Conservation (phyloP, 23 tunicate species). For the Ascidia mentula region DNA sequence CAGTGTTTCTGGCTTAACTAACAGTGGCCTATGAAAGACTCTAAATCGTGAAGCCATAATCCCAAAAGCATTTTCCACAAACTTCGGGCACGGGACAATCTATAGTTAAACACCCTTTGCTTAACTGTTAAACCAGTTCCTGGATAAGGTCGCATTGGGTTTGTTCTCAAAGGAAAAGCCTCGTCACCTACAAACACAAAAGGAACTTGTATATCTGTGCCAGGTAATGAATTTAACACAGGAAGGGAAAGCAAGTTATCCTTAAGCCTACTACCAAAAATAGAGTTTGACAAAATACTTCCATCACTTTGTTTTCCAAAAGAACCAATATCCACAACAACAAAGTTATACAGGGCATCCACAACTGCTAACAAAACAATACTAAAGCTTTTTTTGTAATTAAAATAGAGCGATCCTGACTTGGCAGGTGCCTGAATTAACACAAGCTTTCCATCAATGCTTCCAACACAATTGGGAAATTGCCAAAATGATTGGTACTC, state of each 20-base stretch:
- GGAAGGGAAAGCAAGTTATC: slow-evolving; percentile 9
- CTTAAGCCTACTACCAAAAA: slow-evolving; percentile 28
- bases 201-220: slow-evolving; percentile 4
- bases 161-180: slow-evolving; percentile 42
- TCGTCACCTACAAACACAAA: slow-evolving; percentile 53
- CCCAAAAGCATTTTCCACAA: slow-evolving; percentile 49
- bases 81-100: slow-evolving; percentile 33
- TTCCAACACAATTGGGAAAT: slow-evolving; percentile 51
- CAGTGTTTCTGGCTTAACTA: neutral
- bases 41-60: no score
- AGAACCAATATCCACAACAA: slow-evolving; percentile 39
- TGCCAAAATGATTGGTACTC: slow-evolving; percentile 35
- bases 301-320: slow-evolving; percentile 54
- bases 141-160: slow-evolving; percentile 17
- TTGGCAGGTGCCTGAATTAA: slow-evolving; percentile 36
- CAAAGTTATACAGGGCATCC: slow-evolving; percentile 53
- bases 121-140: neutral
- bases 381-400: slow-evolving; percentile 45
- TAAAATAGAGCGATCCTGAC: slow-evolving; percentile 40
- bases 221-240: neutral
- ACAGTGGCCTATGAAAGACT: neutral
- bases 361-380: slow-evolving; percentile 32
- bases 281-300: slow-evolving; percentile 34
- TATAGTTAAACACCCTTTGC: slow-evolving; percentile 25
- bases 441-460: slow-evolving; percentile 56